These are phyloP conservation scores for Drosophila merina DNA, from an alignment of 2,888 invertebrate species.

Conservation along the genomic window DNA sequence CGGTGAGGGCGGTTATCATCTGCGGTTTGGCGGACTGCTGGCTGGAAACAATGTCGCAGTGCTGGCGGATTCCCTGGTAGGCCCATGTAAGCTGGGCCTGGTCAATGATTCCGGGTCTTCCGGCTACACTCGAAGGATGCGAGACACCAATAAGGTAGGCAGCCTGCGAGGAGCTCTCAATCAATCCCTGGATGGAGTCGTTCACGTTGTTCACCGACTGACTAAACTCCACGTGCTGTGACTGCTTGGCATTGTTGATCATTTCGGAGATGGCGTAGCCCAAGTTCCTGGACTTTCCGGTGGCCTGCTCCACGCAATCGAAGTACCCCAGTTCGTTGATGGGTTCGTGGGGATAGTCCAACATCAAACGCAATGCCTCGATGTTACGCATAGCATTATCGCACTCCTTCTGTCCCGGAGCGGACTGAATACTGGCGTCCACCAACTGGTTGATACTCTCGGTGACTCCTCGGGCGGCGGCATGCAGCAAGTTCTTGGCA, in stretches of 20 bases:
- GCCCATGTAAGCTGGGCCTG: slow-evolving; percentile 94
- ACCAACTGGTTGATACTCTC: slow-evolving; percentile 96
- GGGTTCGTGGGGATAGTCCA: slow-evolving; percentile 94
- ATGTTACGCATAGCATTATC: slow-evolving; percentile 97
- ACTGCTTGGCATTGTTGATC: slow-evolving; percentile 94
- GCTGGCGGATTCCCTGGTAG: slow-evolving; percentile 94
- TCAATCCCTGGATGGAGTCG: slow-evolving; percentile 93
- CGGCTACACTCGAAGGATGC: slow-evolving; percentile 94
- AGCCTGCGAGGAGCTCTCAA: slow-evolving; percentile 97
- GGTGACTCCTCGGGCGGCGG: slow-evolving; percentile 94
- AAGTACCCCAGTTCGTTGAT: slow-evolving; percentile 95
- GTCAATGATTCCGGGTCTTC: slow-evolving; percentile 94
- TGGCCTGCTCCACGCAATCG: slow-evolving; percentile 95
- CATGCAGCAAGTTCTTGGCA: slow-evolving; percentile 93
- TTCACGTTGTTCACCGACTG: slow-evolving; percentile 93
- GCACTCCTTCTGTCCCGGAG: slow-evolving; percentile 98
- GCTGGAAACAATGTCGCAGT: slow-evolving; percentile 91
- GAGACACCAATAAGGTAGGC: slow-evolving; percentile 97
- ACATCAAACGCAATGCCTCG: slow-evolving; percentile 91
- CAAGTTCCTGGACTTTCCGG: slow-evolving; percentile 92
- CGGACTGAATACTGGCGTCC: slow-evolving; percentile 89
- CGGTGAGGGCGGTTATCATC: slow-evolving; percentile 95
- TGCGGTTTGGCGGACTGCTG: slow-evolving; percentile 91
- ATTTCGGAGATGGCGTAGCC: slow-evolving; percentile 97
- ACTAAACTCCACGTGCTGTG: slow-evolving; percentile 93